Evolutionary conservation across 2,888 invertebrate species (phyloP).

Genomic region (Biston stratarius): DNA sequence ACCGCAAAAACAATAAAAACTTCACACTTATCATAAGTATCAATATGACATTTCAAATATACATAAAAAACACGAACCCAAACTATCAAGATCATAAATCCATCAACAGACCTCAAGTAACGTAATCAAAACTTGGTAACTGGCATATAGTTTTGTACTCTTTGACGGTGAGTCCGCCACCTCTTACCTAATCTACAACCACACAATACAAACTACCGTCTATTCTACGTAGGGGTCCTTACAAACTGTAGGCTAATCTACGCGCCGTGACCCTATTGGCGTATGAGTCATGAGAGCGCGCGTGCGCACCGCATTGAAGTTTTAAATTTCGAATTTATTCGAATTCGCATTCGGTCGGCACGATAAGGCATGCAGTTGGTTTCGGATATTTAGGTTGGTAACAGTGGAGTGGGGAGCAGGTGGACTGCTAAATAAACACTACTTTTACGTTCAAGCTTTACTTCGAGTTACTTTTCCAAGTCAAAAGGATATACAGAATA

Average conservation of each 20-base stretch:
- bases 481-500: no score
- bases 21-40: no score
- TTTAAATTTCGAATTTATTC: constrained; percentile 79
- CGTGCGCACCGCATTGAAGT: constrained; percentile 80
- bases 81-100: constrained; percentile 59
- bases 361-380: constrained; percentile 65
- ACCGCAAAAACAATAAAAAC: no score
- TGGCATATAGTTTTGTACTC: constrained; percentile 37
- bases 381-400: constrained; percentile 48
- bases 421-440: constrained; percentile 24
- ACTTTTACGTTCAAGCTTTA: constrained; percentile 37
- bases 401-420: constrained; percentile 22
- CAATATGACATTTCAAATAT: not conserved
- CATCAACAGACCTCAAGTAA: constrained; percentile 53
- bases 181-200: constrained; percentile 21
- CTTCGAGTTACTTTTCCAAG: not conserved
- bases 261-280: constrained; percentile 81
- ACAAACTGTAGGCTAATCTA: constrained; percentile 24
- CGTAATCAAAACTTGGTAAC: constrained; percentile 78
- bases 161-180: constrained; percentile 18
- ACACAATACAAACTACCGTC: constrained; percentile 4
- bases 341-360: constrained; percentile 62
- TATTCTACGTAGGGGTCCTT: constrained; percentile 28
- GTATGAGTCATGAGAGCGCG: constrained; percentile 75
- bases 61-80: not conserved